Base-by-base conservation (phyloP, 2,113 vertebrate genomes). In the Zingel zingel region DNA sequence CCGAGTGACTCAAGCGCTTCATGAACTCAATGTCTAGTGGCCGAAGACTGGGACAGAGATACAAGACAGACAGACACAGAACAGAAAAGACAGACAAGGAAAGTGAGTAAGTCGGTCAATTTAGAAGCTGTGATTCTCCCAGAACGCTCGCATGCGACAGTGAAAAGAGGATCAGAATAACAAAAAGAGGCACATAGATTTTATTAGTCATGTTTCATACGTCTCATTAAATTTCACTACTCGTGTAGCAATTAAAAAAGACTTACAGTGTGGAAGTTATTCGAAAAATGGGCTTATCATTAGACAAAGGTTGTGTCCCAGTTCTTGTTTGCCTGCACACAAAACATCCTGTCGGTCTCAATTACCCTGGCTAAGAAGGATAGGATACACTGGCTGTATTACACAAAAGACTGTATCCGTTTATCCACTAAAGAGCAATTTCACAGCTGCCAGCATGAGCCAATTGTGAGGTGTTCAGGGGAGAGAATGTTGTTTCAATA, bases 11-110 rank as follows among this genome's bases (percentile, higher is more conserved):
- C 94, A 99, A 92, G 83, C 97, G 97, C 83, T 97, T 99, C 98
- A 99, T 99, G 88, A 99, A 99, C 92, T 98, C 98, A 18, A 97
- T 73, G 77, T 99, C 98, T 12, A 99, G 95, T 82, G 97, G 97
- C 65, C 98, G 95, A 83, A 99, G 95, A 87, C 98, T 99, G 91
- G 48, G 25, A 74, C 11, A 48, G 45, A 63, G 64, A 14, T 30
- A 25, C n/a, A 61, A 61, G 61, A 54, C 70, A 14, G 39, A 25
- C 21, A 68, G 63, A 53, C 6, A 23, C 19, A 36, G 30, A 19
- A 15, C 0, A 53, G 0, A 19, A 19, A 43, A 48, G 51, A 84
- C 36, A 66, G 11, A 61, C 39, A 74, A 14, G 33, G 19, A 69
- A 56, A 59, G 21, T 7, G 51, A 78, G 15, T 51, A 57, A 36